Base-by-base conservation (phyloP, 2,888 invertebrate species). In the Bursaphelenchus okinawaensis region DNA sequence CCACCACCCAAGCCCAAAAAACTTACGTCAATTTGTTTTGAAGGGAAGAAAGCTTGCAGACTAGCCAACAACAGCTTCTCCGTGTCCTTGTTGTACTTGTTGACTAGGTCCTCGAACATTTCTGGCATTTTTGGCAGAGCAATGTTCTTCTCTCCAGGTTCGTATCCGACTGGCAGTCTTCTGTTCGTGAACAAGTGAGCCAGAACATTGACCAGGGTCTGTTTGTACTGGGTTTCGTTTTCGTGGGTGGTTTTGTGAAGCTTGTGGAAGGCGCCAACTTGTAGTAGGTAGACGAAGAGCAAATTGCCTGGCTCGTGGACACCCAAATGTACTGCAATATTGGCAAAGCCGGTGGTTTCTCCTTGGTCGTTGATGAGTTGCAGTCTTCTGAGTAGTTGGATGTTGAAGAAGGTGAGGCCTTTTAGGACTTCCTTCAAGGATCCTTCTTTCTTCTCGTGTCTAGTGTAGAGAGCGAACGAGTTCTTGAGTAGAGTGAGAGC, bases 141-240 rank as follows among this genome's bases (percentile, higher is more conserved):
- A 24, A 72, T 63, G 59, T 70, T 67, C 67, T 65, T 55, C 16
- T 68, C 54, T 75, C 74, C 8, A 68, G 68, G 19, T 72, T 68
- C 50, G 68, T 64, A 52, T 72, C 71, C 55, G 69, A 75, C 71
- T 16, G 80, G 71, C 60, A 80, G 67, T 27, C 74, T 65, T 12
- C 70, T 62, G 52, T 74, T 68, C n/a, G 79, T 80, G 71, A 80
- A 80, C 28, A 80, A 62, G 40, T 75, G 75, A 7, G 78, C 77
- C 23, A 80, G 65, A 51, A 80, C 68, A 22, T 69, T 65, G 24
- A 80, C 67, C 23, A 81, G 65, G 9, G 67, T 68, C 24, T 69
- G 68, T 66, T 78, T 74, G 12, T 74, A 65, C 52, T 69, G 54
- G 26, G 71, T 69, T 55, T 63, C 60, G 0, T 55, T 55, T 8